Evolutionary conservation across 2,888 invertebrate species (phyloP).

Genomic region (Aspidiotus rigidus): DNA sequence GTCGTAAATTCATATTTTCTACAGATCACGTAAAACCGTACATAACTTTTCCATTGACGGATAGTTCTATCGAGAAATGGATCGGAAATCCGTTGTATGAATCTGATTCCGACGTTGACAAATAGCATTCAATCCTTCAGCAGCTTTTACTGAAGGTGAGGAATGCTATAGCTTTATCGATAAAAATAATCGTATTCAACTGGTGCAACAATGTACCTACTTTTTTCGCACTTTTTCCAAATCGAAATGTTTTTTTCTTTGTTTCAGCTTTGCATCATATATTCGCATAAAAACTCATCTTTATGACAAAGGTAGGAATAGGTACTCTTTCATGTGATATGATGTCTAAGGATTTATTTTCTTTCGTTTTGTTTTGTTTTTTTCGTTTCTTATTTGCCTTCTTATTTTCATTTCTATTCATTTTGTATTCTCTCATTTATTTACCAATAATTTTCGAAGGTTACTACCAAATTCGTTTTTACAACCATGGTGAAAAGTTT

Average conservation of each 20-base stretch:
- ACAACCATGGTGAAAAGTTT: too few species aligned
- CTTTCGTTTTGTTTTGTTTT: conserved; percentile 12
- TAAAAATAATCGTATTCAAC: too few species aligned
- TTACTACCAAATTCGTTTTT: conserved; percentile 16
- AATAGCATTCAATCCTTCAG: conserved; percentile 36
- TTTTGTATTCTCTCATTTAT: conserved; percentile 11
- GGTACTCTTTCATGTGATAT: conserved; percentile 32
- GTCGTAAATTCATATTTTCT: conserved; percentile 36
- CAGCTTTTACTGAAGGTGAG: conserved; percentile 30
- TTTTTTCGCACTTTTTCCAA: neutral
- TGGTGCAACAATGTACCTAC: neutral
- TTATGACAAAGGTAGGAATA: conserved; percentile 34
- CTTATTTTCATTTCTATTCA: conserved; percentile 11
- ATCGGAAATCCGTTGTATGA: conserved; percentile 34
- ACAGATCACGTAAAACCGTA: conserved; percentile 35
- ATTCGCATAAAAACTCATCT: conserved; percentile 31
- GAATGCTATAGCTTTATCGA: too few species aligned
- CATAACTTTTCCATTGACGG: conserved; percentile 33
- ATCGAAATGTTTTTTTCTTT: neutral
- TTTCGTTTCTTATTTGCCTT: conserved; percentile 14
- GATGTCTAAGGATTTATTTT: conserved; percentile 25
- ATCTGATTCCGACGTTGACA: conserved; percentile 35
- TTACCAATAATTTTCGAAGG: conserved; percentile 21
- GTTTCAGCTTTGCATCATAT: conserved; percentile 33
- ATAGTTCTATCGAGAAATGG: conserved; percentile 35